Evolutionary conservation across 1,140 invertebrate species (phyloP), one percentile per base, ranked within the genome.

Genomic region (Maconellicoccus hirsutus): DNA sequence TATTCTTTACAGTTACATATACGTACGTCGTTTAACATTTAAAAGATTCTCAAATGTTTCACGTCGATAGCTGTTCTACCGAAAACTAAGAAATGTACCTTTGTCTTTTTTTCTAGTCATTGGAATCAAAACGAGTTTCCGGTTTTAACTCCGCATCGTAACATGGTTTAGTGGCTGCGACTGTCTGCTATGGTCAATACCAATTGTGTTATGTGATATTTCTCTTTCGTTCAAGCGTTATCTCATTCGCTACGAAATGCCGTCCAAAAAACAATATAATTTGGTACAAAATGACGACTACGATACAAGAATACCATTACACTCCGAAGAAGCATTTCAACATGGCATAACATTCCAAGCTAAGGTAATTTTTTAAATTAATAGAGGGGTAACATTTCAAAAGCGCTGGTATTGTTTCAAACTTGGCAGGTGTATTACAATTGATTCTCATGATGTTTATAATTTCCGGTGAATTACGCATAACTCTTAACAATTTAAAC

Each of bases 311-410:
- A 94, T 97, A 77, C 94, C 95, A 8, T 81, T 98, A 61, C 92
- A 98, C 82, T 90, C 93, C 71, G 95, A 98, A 73, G 93, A 98
- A 81, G 94, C 94, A 63, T 98, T 98, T 81, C 88, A 94, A 75
- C 92, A 97, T 82, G 96, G 96, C 73, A 97, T 98, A 80, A 87
- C 89, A 77, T 98, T 98, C 83, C 91, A 94, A 80, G 94, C 94
- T 71, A 98, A 98, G 92, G 96, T 98, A 83, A 33, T 80, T 80
- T 71, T 26, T 3, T 2, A 4, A 7, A 16, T 19, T 59, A 42
- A 10, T 42, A 7, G 16, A 19, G 6, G n/a, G 4, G 52, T 7
- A 59, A 59, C 21, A 59, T 59, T 59, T 59, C n/a, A n/a, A 22
- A 16, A 14, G 42, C n/a, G 10, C n/a, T 16, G 42, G 42, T 52